These are phyloP conservation scores for Hafferia zeledoni DNA, from an alignment of 2,797 vertebrate genomes.

Conservation along the genomic window DNA sequence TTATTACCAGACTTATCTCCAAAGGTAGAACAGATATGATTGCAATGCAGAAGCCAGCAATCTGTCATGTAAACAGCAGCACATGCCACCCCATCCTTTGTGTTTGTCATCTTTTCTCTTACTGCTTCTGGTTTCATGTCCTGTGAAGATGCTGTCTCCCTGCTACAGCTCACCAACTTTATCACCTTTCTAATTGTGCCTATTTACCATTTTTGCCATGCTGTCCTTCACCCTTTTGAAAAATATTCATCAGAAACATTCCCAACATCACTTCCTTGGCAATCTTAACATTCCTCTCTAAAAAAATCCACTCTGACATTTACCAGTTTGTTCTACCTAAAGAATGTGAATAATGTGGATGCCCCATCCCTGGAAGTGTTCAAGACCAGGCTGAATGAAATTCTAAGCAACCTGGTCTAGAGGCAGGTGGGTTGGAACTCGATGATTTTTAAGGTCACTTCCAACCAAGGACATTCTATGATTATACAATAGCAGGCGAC, in stretches of 20 bases:
- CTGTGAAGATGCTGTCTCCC: neutral
- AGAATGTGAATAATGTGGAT: neutral
- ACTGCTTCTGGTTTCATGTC: fast-evolving
- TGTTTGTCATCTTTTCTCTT: fast-evolving
- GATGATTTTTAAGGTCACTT: neutral
- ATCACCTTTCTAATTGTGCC: neutral
- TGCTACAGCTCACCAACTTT: fast-evolving
- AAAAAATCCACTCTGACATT: neutral
- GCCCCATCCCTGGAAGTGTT: no score
- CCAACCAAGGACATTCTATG: neutral
- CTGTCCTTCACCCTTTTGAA: neutral
- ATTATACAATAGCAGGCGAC: neutral
- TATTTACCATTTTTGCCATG: neutral
- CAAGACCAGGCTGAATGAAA: neutral
- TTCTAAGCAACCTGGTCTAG: neutral
- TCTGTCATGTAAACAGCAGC: fast-evolving
- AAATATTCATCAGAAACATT: neutral
- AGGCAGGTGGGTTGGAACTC: neutral
- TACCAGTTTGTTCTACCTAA: neutral
- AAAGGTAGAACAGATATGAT: neutral
- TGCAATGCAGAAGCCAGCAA: fast-evolving
- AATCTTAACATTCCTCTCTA: neutral
- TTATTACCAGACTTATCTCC: neutral
- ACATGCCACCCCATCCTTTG: neutral
- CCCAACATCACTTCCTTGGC: neutral